A percentile compares a stretch with the other conserved stretches of the same genome.
Evolutionary conservation across 2,888 invertebrate genomes (phyloP).

Genomic region (Micropterix aruncella): DNA sequence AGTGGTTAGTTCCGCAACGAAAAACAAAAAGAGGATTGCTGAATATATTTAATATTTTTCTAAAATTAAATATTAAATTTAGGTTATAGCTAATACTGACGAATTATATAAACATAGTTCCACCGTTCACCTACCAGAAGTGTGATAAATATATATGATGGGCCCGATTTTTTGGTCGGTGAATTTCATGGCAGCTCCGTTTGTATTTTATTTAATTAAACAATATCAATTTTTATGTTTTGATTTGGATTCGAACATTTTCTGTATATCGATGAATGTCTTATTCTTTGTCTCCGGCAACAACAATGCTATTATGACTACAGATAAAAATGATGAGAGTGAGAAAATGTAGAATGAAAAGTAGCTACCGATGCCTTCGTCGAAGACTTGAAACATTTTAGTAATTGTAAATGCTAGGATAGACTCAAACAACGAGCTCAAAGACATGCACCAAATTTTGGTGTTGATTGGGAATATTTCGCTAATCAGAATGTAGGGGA

Average conservation of each 20-base stretch:
- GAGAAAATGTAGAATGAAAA: not conserved
- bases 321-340: not conserved
- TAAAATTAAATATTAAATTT: too few species aligned
- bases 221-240: too few species aligned
- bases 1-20: too few species aligned
- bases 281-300: not conserved
- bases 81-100: too few species aligned
- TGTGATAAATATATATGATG: too few species aligned
- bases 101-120: too few species aligned
- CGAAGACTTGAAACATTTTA: not conserved
- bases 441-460: not conserved
- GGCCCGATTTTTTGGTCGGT: too few species aligned
- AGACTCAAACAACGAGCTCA: not conserved
- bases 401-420: not conserved
- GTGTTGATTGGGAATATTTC: not conserved
- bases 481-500: not conserved
- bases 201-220: too few species aligned
- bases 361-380: not conserved
- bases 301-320: not conserved
- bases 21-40: too few species aligned
- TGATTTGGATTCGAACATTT: not conserved
- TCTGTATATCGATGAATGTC: not conserved
- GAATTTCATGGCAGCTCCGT: too few species aligned
- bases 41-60: too few species aligned
- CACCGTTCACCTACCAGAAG: too few species aligned